Percentiles rank a stretch among this genome's conserved stretches.
These are phyloP conservation scores for human (Homo sapiens) DNA, from an alignment of 2,113 vertebrate genomes.

Conservation along the genomic window DNA sequence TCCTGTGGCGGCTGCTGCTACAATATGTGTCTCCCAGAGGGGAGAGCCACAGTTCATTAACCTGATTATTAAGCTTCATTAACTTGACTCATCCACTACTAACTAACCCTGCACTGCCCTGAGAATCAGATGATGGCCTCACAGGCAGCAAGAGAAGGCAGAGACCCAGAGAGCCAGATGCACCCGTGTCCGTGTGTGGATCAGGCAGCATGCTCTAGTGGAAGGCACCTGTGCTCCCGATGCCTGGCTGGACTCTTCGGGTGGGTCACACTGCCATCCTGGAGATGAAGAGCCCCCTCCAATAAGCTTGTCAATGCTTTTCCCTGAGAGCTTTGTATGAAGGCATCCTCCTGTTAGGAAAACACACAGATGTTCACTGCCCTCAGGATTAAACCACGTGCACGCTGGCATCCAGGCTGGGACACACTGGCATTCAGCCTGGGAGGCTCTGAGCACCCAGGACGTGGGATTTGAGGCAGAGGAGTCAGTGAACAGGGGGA, in stretches of 20 bases:
- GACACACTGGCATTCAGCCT: neutral
- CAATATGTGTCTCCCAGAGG: neutral
- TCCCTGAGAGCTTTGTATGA: neutral
- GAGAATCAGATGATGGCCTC: neutral
- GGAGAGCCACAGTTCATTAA: neutral
- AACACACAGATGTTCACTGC: neutral
- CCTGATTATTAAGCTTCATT: neutral
- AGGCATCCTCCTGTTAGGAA: neutral
- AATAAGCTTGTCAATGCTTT: neutral
- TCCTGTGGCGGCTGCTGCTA: neutral
- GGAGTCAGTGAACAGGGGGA: accelerated
- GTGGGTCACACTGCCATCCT: accelerated
- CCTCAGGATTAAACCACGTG: too few species aligned
- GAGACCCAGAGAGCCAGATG: neutral
- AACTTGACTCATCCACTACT: neutral
- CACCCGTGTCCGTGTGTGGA: neutral
- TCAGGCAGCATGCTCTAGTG: neutral
- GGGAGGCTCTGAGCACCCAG: neutral
- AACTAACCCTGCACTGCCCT: too few species aligned
- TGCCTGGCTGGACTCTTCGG: neutral
- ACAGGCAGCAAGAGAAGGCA: too few species aligned
- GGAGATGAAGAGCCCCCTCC: neutral
- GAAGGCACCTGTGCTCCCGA: neutral
- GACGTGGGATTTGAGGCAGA: neutral
- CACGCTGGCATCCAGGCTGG: neutral